These are phyloP conservation scores for Cyanistes caeruleus DNA, from an alignment of 2,113 vertebrate species.

Conservation along the genomic window DNA sequence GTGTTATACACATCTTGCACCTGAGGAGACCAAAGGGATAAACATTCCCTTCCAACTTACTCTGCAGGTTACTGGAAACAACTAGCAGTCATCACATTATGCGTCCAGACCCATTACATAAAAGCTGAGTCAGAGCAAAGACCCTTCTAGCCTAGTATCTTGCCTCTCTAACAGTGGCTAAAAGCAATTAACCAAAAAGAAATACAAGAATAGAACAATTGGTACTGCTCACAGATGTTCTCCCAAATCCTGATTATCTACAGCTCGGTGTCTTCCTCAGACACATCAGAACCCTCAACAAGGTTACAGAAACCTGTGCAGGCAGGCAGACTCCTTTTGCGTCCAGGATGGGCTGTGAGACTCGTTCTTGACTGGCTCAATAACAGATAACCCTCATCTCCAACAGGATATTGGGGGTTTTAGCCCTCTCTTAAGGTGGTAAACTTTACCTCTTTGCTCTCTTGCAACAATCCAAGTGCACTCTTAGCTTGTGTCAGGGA, in stretches of 20 bases:
- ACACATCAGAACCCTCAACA: background rate
- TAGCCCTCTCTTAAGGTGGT: background rate
- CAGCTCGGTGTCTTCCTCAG: background rate
- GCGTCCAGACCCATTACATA: background rate
- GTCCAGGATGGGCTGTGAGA: background rate
- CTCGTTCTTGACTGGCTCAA: background rate
- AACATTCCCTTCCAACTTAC: background rate
- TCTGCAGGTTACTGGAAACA: background rate
- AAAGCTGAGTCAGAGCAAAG: background rate
- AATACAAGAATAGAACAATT: background rate
- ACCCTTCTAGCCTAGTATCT: background rate
- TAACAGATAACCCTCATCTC: background rate
- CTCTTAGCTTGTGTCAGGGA: slow-evolving; percentile 79
- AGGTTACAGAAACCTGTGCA: background rate
- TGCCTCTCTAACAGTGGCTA: background rate
- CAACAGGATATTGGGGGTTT: background rate
- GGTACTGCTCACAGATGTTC: background rate
- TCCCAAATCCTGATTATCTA: background rate
- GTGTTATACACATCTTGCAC: background rate
- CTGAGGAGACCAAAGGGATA: background rate
- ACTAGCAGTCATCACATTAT: background rate
- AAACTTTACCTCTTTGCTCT: slow-evolving; percentile 84
- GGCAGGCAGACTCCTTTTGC: background rate
- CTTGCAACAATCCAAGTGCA: slow-evolving; percentile 72
- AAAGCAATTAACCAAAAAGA: background rate